Evolutionary conservation across 2,113 vertebrate species (phyloP), one percentile per base, ranked within the genome.

Genomic region (Sialia sialis): DNA sequence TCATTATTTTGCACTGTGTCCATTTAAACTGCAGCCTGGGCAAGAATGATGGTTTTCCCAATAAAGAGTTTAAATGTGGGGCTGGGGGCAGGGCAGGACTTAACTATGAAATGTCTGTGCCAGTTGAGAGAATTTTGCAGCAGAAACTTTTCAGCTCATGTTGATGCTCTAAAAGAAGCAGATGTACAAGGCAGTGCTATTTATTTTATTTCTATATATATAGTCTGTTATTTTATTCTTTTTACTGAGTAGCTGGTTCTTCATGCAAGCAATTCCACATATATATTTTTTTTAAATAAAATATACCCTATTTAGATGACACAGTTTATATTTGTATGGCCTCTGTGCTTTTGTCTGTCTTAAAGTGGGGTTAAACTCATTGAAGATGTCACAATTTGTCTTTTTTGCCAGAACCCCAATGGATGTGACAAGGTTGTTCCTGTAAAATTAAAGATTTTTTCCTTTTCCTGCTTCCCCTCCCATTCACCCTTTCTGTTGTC

Each of bases 141-240:
- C 44, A 82, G 67, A 27, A 72, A 82, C 41, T n/a, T 4, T 39
- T 82, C 30, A 92, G 92, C 51, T 87, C 34, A 16, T 77, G 55
- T 48, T 1, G 2, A 36, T 81, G 30, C n/a, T 83, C 79, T 82
- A 63, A 92, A 92, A 82, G 82, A 38, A 84, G 75, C 68, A 84
- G 72, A 70, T 90, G 89, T 69, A 63, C 20, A 19, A 72, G 58
- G 66, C 78, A 94, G 56, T 70, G 73, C 16, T 94, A 63, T 93
- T 96, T 76, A 82, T 93, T 93, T 96, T 90, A 83, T 84, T 82
- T 84, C 30, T 54, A 15, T 81, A 30, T 74, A 76, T 66, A 38
- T 52, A 76, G 38, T 38, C 74, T 91, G 56, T 49, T 89, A 41
- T 89, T 86, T 66, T 22, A 19, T 74, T 78, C 18, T 63, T 87